Evolutionary conservation across 1,140 invertebrate genomes (phyloP), one percentile per base, ranked within the genome.

Genomic region (Bombus sylvicola): DNA sequence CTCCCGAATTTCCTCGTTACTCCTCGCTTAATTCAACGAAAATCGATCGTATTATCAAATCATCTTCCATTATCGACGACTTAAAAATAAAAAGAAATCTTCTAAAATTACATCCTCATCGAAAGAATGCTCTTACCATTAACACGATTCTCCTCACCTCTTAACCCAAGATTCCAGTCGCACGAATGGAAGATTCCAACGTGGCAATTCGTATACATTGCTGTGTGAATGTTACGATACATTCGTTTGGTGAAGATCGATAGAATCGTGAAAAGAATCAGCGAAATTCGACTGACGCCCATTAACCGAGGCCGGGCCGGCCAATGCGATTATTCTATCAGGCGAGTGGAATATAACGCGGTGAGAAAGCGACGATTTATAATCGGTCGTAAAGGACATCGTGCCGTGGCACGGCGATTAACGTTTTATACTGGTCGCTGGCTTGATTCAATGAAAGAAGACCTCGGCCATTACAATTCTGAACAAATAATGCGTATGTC

Each of bases 401-500:
- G 78, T 79, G 83, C 76, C 81, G 82, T 78, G 80, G 72, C 69
- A 74, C 75, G 83, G 73, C 81, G 91, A 91, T 92, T 92, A 92
- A 92, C 86, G 86, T 92, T 92, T 90, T 89, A 90, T 85, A 88
- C 76, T 57, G 80, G 68, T 66, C 82, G 39, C 80, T 72, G 66
- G 71, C 77, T 78, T n/a, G 76, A 66, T 85, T 91, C 84, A 86
- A 88, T 81, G 87, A 85, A 87, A 90, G 75, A 68, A 88, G 86
- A 89, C 84, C 78, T 80, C 78, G 83, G 83, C 86, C 86, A 89
- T 92, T 92, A 90, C 91, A 92, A 92, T 92, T 82, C 88, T 82
- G 87, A 93, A 91, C 92, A 93, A 93, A 93, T 92, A 93, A 91
- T 89, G 88, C 87, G 81, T 89, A 77, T 90, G 89, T 93, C 92